These are phyloP conservation scores for Acrobasis repandana DNA, from an alignment of 2,888 invertebrate genomes.

Conservation along the genomic window DNA sequence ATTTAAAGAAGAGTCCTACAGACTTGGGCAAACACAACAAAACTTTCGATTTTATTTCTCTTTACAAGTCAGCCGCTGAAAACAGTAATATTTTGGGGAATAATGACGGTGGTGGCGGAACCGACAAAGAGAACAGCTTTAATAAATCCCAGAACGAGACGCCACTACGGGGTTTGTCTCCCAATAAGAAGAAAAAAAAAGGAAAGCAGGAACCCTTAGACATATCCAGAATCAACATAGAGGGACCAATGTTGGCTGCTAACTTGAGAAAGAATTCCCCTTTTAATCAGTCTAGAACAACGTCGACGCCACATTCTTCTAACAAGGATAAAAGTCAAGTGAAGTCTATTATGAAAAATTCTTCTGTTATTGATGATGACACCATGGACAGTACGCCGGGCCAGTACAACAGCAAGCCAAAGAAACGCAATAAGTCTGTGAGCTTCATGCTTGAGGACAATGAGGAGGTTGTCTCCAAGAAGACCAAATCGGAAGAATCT, in stretches of 20 bases:
- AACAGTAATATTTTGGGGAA: slow-evolving; percentile 39
- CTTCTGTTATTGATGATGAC: slow-evolving; percentile 35
- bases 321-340: slow-evolving; percentile 37
- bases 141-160: slow-evolving; percentile 33
- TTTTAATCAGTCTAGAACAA: slow-evolving; percentile 39
- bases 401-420: slow-evolving; percentile 45
- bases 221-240: slow-evolving; percentile 46
- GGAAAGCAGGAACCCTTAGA: slow-evolving; percentile 41
- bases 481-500: slow-evolving; percentile 58
- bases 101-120: slow-evolving; percentile 37
- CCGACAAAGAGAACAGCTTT: slow-evolving; percentile 35
- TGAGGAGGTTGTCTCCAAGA: slow-evolving; percentile 58
- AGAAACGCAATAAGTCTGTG: slow-evolving; percentile 72
- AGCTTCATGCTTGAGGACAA: slow-evolving; percentile 68
- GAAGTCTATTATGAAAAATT: slow-evolving; percentile 62
- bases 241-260: slow-evolving; percentile 41
- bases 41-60: slow-evolving; percentile 56
- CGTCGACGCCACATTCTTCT: slow-evolving; percentile 49
- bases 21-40: slow-evolving; percentile 45
- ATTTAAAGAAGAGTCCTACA: slow-evolving; percentile 36
- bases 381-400: slow-evolving; percentile 36
- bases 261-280: slow-evolving; percentile 34
- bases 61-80: slow-evolving; percentile 59
- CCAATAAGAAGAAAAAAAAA: slow-evolving; percentile 49
- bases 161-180: slow-evolving; percentile 39